Evolutionary conservation across 2,113 vertebrate species (phyloP).

Genomic region (Rhombomys opimus): DNA sequence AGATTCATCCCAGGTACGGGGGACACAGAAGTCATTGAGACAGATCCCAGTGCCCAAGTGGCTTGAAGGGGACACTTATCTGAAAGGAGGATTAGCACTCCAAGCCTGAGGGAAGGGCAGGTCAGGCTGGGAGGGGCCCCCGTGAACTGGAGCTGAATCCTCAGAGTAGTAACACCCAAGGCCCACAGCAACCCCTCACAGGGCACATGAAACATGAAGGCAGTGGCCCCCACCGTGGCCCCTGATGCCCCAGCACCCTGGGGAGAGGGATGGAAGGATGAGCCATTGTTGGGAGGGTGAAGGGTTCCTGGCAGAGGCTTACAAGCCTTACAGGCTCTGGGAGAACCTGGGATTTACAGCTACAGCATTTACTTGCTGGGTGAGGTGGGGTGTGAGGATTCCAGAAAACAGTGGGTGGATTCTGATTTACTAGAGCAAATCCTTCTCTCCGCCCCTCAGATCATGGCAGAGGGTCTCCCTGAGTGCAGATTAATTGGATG

Average conservation of each 20-base stretch:
- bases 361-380: not conserved
- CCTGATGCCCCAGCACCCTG: not conserved
- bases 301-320: not conserved
- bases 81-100: not conserved
- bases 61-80: not conserved
- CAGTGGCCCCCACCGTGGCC: not conserved
- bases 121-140: not conserved
- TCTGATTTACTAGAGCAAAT: not conserved
- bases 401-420: conserved; percentile 33
- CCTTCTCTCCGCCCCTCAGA: conserved; percentile 19
- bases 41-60: not conserved
- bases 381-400: too few relatives aligned
- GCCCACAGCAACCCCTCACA: not conserved
- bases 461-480: not conserved
- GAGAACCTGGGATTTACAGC: not conserved
- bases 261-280: not conserved
- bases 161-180: not conserved
- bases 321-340: not conserved
- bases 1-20: not conserved
- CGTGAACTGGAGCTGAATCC: not conserved
- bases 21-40: not conserved
- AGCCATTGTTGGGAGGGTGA: not conserved
- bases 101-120: not conserved
- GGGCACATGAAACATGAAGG: not conserved
- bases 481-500: not conserved